A percentile compares a stretch with the other conserved stretches of the same genome.
These are phyloP conservation scores for Fragum sueziense DNA, from an alignment of 2,888 invertebrate genomes.

Conservation along the genomic window DNA sequence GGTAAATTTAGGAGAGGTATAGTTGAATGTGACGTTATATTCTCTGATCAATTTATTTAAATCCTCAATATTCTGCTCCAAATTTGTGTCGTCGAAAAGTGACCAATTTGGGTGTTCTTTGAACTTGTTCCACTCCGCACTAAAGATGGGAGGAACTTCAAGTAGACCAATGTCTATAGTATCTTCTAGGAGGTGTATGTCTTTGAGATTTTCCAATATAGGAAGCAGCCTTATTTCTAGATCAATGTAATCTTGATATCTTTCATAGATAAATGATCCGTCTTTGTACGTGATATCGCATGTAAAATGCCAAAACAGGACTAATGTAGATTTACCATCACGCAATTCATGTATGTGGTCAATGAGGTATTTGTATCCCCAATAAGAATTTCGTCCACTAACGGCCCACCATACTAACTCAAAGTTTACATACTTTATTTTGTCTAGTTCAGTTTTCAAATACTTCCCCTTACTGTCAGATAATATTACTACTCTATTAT, in stretches of 20 bases:
- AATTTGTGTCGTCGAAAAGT: neutral
- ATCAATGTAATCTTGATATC: neutral
- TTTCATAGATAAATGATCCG: neutral
- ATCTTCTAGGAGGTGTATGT: neutral
- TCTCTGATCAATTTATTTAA: neutral
- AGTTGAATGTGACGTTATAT: neutral
- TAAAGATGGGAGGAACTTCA: constrained; percentile 20
- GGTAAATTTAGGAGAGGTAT: neutral
- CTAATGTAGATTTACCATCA: neutral
- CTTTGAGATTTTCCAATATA: neutral
- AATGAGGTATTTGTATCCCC: neutral
- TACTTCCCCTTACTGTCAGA: constrained; percentile 20
- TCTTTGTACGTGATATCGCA: neutral
- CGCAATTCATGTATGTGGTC: neutral
- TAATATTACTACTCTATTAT: neutral
- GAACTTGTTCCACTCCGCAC: neutral
- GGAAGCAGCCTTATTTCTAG: neutral
- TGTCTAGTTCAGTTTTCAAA: neutral
- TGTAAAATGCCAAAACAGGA: constrained; percentile 10
- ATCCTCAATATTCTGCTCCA: neutral
- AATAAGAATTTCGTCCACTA: neutral
- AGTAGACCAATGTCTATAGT: no score
- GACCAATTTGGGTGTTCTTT: neutral
- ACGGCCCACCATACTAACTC: neutral
- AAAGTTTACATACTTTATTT: neutral